Evolutionary conservation across 2,113 vertebrate species (phyloP).

Genomic region (Channa argus): DNA sequence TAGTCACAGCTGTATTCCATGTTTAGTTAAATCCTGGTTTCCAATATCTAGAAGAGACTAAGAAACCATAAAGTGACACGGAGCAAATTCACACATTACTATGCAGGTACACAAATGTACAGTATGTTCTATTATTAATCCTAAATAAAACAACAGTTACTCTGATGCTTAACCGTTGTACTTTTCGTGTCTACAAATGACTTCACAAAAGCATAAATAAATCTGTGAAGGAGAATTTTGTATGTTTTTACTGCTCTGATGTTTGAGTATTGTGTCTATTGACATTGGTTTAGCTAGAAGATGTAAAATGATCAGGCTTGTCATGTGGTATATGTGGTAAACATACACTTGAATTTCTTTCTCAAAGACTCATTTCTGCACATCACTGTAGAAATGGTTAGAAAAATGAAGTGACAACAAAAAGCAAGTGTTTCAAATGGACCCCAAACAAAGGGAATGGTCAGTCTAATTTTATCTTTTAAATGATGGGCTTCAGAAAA

Average conservation of each 20-base stretch:
- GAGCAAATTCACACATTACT: no score
- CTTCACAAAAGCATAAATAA: not conserved
- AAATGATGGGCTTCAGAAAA: slow-evolving; percentile 63
- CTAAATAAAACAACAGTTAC: not conserved
- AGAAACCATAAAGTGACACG: slow-evolving; percentile 30
- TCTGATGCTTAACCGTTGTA: not conserved
- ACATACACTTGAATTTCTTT: slow-evolving; percentile 11
- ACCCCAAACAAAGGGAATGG: slow-evolving; percentile 54
- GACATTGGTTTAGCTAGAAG: not conserved
- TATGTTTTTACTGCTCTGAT: slow-evolving; percentile 3
- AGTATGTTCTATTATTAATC: no score
- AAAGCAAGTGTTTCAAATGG: slow-evolving; percentile 56
- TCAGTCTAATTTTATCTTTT: slow-evolving; percentile 64
- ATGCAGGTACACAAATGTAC: no score
- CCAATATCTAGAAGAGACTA: not conserved
- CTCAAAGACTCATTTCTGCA: not conserved
- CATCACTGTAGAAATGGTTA: not conserved
- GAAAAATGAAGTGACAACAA: slow-evolving; percentile 43
- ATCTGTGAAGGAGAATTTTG: not conserved
- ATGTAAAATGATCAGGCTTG: slow-evolving; percentile 23
- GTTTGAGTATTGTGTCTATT: not conserved
- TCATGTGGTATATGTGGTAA: slow-evolving; percentile 46
- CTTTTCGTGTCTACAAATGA: not conserved
- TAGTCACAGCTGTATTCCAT: slow-evolving; percentile 38
- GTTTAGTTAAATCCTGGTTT: slow-evolving; percentile 13